These are phyloP conservation scores for Saimiri boliviensis DNA, from an alignment of 2,113 vertebrate species.

Conservation along the genomic window DNA sequence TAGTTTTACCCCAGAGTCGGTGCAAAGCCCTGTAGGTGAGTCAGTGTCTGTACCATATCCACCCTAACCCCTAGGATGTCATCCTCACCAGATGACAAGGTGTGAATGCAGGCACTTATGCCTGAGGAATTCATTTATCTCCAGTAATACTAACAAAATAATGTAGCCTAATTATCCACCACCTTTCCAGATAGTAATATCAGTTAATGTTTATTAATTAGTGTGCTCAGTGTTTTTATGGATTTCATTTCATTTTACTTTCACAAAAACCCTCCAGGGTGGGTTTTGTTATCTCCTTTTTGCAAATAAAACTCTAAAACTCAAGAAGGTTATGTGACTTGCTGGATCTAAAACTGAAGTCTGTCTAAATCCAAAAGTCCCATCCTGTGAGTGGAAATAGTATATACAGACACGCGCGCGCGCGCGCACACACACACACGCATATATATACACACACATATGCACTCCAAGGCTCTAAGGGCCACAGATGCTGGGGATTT, in stretches of 20 bases:
- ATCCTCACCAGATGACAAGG: not conserved
- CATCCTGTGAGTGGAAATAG: not conserved
- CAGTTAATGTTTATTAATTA: not conserved
- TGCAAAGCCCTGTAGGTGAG: not conserved
- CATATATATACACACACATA: too few relatives aligned
- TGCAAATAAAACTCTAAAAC: slow-evolving; percentile 54
- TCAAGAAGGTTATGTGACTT: not conserved
- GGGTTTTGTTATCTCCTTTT: slow-evolving; percentile 42
- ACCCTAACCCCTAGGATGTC: too few relatives aligned
- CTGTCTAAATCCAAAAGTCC: not conserved
- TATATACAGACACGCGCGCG: too few relatives aligned
- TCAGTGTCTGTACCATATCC: accelerated
- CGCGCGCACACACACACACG: accelerated
- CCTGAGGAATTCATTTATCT: not conserved
- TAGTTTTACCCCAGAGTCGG: not conserved
- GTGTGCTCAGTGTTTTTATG: not conserved
- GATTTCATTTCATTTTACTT: not conserved
- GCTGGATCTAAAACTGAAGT: not conserved
- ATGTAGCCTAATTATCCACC: not conserved
- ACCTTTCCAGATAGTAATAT: not conserved
- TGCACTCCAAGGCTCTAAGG: not conserved
- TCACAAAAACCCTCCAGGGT: not conserved
- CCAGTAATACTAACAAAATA: not conserved
- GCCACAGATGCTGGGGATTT: not conserved
- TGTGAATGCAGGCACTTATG: not conserved